These are phyloP conservation scores for Drosophila sordidula DNA, from an alignment of 2,888 invertebrate genomes.

Conservation along the genomic window DNA sequence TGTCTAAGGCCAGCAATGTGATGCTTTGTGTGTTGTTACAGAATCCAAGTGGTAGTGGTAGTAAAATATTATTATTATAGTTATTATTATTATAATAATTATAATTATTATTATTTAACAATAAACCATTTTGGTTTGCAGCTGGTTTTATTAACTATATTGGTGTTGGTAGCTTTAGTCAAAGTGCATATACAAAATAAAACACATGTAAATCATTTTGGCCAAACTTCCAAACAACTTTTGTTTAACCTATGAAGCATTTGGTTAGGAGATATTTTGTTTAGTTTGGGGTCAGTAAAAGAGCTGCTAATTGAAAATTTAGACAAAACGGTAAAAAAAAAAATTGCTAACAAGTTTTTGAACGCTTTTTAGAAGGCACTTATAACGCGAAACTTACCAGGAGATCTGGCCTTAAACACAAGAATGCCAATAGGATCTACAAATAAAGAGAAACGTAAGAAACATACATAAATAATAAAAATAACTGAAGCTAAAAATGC, in stretches of 20 bases:
- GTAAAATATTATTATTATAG: slow-evolving; percentile 25
- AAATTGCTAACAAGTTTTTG: slow-evolving; percentile 24
- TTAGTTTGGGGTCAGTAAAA: slow-evolving; percentile 45
- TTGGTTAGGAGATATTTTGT: slow-evolving; percentile 18
- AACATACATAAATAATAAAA: slow-evolving; percentile 84
- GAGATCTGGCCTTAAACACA: slow-evolving; percentile 91
- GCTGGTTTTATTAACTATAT: slow-evolving; percentile 22
- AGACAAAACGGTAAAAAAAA: slow-evolving; percentile 7
- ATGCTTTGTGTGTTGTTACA: slow-evolving; percentile 60
- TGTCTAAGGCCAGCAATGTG: slow-evolving; percentile 84
- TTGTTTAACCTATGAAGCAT: slow-evolving; percentile 24
- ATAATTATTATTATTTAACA: slow-evolving; percentile 21
- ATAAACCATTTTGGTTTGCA: slow-evolving; percentile 22
- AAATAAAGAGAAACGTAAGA: slow-evolving; percentile 87
- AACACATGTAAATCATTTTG: slow-evolving; percentile 14
- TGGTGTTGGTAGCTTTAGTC: slow-evolving; percentile 14
- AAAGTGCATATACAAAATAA: slow-evolving; percentile 28
- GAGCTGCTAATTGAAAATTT: slow-evolving; percentile 18
- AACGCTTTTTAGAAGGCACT: slow-evolving; percentile 68
- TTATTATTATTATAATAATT: slow-evolving; percentile 7
- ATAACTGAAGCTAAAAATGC: slow-evolving; percentile 52
- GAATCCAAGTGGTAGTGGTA: slow-evolving; percentile 49
- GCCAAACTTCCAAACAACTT: slow-evolving; percentile 21
- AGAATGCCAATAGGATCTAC: slow-evolving; percentile 91
- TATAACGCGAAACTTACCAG: slow-evolving; percentile 88